phyloP scores from a whole-genome alignment of 2,113 vertebrate species.

The Phodopus roborovskii region DNA sequence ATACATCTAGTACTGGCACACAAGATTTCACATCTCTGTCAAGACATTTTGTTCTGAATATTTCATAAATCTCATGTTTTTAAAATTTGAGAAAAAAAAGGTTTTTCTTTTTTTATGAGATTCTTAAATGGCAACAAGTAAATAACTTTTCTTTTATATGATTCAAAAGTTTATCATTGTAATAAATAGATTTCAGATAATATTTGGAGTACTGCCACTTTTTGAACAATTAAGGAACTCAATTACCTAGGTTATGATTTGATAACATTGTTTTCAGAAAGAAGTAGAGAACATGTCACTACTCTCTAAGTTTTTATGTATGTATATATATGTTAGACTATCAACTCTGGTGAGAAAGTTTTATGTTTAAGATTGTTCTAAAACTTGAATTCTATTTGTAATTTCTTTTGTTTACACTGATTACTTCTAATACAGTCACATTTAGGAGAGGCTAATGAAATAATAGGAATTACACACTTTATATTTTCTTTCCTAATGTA shows the following conservation, averaged over 20 bases:
- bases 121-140: not conserved
- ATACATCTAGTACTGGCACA: too few relatives aligned
- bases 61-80: not conserved
- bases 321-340: not conserved
- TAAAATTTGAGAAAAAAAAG: not conserved
- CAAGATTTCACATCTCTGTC: not conserved
- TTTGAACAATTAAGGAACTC: not conserved
- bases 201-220: not conserved
- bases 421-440: not conserved
- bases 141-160: not conserved
- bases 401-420: not conserved
- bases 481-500: not conserved
- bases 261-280: not conserved
- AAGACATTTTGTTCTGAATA: not conserved
- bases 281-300: not conserved
- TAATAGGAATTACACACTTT: fast-evolving
- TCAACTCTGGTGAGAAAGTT: not conserved
- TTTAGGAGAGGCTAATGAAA: not conserved
- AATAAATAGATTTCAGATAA: not conserved
- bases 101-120: not conserved
- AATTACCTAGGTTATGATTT: not conserved
- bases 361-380: not conserved
- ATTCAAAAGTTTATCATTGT: not conserved
- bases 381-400: not conserved
- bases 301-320: not conserved